Conservation (phyloP, 1,140 invertebrate species). For the Bombus confusus region DNA sequence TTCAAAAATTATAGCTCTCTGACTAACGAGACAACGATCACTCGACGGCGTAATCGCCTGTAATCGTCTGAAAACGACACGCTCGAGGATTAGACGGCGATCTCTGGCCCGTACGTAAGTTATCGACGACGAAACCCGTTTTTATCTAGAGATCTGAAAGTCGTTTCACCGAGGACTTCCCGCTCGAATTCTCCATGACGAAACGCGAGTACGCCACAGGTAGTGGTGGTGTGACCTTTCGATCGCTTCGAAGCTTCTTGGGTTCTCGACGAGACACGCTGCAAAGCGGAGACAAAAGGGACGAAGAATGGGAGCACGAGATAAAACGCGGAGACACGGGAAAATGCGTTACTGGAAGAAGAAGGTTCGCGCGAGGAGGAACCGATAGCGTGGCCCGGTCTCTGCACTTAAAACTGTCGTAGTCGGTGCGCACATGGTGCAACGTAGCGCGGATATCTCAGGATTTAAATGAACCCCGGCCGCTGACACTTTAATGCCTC, state of each 20-base stretch:
- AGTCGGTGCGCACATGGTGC: conserved; percentile 13
- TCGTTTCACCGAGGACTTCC: background rate
- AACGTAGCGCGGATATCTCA: conserved; percentile 32
- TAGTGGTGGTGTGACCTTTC: background rate
- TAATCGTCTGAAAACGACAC: conserved; percentile 25
- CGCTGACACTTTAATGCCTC: conserved; percentile 70
- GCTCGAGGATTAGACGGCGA: conserved; percentile 37
- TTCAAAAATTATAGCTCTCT: background rate
- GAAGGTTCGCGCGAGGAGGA: background rate
- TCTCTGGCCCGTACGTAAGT: conserved; percentile 12
- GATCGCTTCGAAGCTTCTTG: background rate
- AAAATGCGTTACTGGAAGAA: background rate
- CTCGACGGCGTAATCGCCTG: conserved; percentile 13
- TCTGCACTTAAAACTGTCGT: conserved; percentile 55
- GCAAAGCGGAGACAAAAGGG: background rate
- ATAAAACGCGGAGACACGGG: background rate
- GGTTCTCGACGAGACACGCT: background rate
- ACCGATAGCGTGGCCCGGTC: conserved; percentile 2
- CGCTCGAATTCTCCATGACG: conserved; percentile 28
- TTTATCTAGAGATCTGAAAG: conserved; percentile 48
- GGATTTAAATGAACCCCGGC: conserved; percentile 65
- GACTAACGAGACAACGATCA: conserved; percentile 1
- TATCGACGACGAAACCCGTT: conserved; percentile 35
- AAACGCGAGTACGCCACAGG: conserved; percentile 4
- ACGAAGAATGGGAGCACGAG: background rate